Percentiles rank a stretch among this genome's conserved stretches.
Evolutionary conservation across 2,888 invertebrate genomes (phyloP).

Genomic region (Ceriagrion tenellum): DNA sequence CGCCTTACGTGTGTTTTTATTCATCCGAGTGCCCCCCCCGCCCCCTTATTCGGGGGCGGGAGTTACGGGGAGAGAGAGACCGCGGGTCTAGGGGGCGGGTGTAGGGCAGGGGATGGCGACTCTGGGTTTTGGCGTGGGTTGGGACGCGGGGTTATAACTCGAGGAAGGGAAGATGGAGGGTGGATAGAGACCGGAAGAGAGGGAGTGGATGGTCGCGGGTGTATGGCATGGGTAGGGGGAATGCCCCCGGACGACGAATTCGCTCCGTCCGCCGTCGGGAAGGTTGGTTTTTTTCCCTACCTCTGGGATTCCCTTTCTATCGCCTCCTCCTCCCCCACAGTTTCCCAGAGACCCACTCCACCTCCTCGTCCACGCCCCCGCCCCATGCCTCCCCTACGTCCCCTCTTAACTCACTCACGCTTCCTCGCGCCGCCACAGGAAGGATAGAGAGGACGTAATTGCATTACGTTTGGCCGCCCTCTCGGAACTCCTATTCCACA

Average conservation of each 20-base stretch:
- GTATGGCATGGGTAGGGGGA: background rate
- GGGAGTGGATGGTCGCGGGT: background rate
- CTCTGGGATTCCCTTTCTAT: background rate
- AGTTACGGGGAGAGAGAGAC: background rate
- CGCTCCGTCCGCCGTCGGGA: background rate
- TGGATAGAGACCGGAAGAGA: background rate
- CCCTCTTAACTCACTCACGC: background rate
- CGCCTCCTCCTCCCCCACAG: background rate
- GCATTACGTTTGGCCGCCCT: slow-evolving; percentile 44
- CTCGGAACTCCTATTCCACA: background rate
- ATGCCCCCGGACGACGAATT: slow-evolving; percentile 29
- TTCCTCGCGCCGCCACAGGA: background rate
- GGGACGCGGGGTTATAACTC: background rate
- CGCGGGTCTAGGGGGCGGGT: background rate
- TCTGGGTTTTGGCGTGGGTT: background rate
- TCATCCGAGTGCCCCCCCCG: background rate
- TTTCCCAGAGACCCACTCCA: background rate
- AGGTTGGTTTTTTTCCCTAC: background rate
- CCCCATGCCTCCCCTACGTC: background rate
- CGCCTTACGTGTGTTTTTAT: background rate
- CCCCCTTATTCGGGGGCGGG: background rate
- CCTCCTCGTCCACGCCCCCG: background rate
- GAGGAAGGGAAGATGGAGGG: background rate
- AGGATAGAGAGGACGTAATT: background rate
- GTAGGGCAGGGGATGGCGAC: background rate